Evolutionary conservation across 2,113 vertebrate species (phyloP), one percentile per base, ranked within the genome.

Genomic region (Apistogramma diplotaenia): DNA sequence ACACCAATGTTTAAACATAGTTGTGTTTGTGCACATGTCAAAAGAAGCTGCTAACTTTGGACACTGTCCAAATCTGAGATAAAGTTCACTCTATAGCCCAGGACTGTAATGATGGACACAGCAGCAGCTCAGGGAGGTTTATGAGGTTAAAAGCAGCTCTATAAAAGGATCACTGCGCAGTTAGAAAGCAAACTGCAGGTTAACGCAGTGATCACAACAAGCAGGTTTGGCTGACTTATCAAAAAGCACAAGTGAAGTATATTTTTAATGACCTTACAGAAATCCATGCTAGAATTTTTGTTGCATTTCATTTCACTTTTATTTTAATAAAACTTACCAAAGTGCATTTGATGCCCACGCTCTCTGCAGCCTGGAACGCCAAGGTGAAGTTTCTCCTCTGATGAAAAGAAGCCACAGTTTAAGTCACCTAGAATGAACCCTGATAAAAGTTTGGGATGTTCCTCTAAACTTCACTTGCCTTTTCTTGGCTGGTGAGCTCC

Each of bases 331-430:
- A 31, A 10, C 96, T 97, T 91, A 99, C 98, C 98, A 99, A 94
- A 79, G 97, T 98, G 92, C 96, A 99, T 91, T 99, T 99, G 93
- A 99, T 99, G 86, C 98, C 97, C 53, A 99, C 98, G 15, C 98
- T 99, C 92, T 99, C 98, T 31, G 98, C 98, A 15, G 98, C 98
- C 91, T 99, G 98, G 95, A 99, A 99, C 54, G 98, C 98, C 89
- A 99, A 92, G 1, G 96, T 97, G 92, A 99, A 99, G 93, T 99
- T 99, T 91, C 97, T 96, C 93, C 96, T 96, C 98, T 99, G 94
- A 61, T 81, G 57, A 70, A 33, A 79, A 71, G 37, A 78, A 58
- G 23, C 58, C 16, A 79, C 19, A 81, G 15, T 53, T 33, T 37
- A 35, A 71, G 19, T 88, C 40, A 85, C 46, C 46, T 21, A 40